A percentile compares a stretch with the other conserved stretches of the same genome.
Conservation (phyloP, 2,888 invertebrate genomes). For the Acleris cristana region DNA sequence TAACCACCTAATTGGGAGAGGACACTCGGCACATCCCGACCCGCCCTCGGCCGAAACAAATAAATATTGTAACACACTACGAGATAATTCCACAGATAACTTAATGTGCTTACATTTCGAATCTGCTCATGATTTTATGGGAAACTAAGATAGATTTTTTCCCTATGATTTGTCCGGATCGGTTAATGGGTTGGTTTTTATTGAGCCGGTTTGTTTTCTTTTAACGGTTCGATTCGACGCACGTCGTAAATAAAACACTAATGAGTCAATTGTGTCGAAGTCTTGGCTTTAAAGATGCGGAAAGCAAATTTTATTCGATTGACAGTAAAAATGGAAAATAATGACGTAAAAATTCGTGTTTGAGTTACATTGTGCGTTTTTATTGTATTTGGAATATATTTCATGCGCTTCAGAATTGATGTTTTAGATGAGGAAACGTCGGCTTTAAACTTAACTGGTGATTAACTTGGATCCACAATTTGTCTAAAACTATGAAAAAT, state of each 20-base stretch:
- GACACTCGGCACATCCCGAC: slow-evolving; percentile 71
- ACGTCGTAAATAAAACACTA: slow-evolving; percentile 26
- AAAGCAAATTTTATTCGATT: slow-evolving; percentile 20
- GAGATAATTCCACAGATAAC: slow-evolving; percentile 81
- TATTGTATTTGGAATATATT: too few species aligned
- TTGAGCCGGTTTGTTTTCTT: slow-evolving; percentile 32
- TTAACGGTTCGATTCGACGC: slow-evolving; percentile 18
- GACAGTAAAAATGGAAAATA: slow-evolving; percentile 16
- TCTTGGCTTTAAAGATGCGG: slow-evolving; percentile 17
- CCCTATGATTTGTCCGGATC: slow-evolving; percentile 35
- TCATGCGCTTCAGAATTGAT: too few species aligned
- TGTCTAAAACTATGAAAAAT: too few species aligned
- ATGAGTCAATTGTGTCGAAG: slow-evolving; percentile 30
- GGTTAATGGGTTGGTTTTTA: slow-evolving; percentile 36
- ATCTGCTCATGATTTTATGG: slow-evolving; percentile 83
- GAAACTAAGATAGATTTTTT: slow-evolving; percentile 64
- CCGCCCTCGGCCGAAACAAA: slow-evolving; percentile 75
- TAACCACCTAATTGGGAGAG: slow-evolving; percentile 83
- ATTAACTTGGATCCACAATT: too few species aligned
- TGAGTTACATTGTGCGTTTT: not conserved
- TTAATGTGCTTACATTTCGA: slow-evolving; percentile 83
- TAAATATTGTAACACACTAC: slow-evolving; percentile 81
- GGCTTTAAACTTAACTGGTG: too few species aligned
- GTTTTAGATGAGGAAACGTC: too few species aligned
- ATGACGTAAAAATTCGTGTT: not conserved